Base-by-base conservation (phyloP, 2,113 vertebrate species). In the Brachypteracias leptosomus region DNA sequence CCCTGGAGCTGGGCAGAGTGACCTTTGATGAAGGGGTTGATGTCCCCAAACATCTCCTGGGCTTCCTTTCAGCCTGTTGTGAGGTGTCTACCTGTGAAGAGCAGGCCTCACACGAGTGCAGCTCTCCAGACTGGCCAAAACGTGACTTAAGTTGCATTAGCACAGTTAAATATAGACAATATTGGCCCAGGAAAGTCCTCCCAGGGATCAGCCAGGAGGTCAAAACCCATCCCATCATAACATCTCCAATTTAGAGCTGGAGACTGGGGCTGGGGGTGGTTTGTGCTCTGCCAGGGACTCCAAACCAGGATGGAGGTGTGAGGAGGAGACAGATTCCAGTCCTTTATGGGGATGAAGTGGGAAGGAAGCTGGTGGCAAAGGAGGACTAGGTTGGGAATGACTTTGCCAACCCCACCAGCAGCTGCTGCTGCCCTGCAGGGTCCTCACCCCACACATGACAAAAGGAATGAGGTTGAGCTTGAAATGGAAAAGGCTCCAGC, bases 401-500 rank as follows among this genome's bases (percentile, higher is more conserved):
- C 63, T 88, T 79, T 66, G 28, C 54, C 87, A 62, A 3, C 16
- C 44, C 22, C 18, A 33, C 17, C 59, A 52, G 61, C 92, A 96
- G 95, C 94, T 96, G 96, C 95, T 72, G 3, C 86, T 84, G 85
- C 94, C 79, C 83, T 88, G 94, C 88, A 36, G 47, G 24, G 76
- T 35, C 65, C 14, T 38, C 26, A 1, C 25, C 54, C 68, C 1
- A 2, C 11, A 62, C 55, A 6, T 11, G 79, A 73, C 82, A 81
- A 84, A 94, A 87, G 83, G 91, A 80, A 93, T 21, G 47, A 81
- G 33, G 31, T 19, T 88, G 51, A 7, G 55, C 85, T 93, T 81
- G 61, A 95, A 85, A 95, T 95, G 93, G 95, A 96, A 97, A 94
- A 71, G 28, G 29, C 77, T 35, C 57, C 25, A 86, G 78, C 84